Base-by-base conservation (phyloP, 2,113 vertebrate species). In the Microtus ochrogaster region DNA sequence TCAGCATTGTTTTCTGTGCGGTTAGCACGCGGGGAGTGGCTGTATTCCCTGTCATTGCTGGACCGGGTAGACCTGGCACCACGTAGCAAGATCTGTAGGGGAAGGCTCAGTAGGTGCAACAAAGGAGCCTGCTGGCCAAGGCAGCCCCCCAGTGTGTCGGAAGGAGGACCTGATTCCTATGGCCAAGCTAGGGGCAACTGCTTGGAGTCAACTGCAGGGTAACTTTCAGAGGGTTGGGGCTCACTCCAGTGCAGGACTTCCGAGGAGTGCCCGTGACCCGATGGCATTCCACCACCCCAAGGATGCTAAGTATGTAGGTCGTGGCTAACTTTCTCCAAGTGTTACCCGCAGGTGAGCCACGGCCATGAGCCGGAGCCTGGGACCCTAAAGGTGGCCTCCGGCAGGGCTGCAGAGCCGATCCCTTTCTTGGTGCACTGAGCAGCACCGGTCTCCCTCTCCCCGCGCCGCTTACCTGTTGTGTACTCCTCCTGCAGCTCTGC, bases 281-380 rank as follows among this genome's bases (percentile, higher is more conserved):
- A 72, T 1, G 49, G 11, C 74, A 76, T 28, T 19, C 76, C 24
- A 10, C 86, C 4, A 22, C 16, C 76, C 58, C 17, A 4, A 19
- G 22, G 66, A 55, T 8, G 24, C 16, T 85, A 17, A 12, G 36
- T 52, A 36, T 3, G 44, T 4, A 17, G 61, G 63, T 44, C 49
- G 41, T 2, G 3, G 47, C 91, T 63, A 73, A 83, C 84, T 73
- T 26, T 33, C 19, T 55, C 63, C 0, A 33, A 49, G 63, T 26
- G 65, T 36, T 88, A 41, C 52, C n/a, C 17, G 21, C 28, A 22
- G 3, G 36, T 6, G 52, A 9, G 30, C 28, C 66, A 22, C 14
- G 8, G 44, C 33, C 0, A 17, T 5, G 39, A 33, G 7, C 44
- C 14, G 2, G 2, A 4, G 52, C 19, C 41, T n/a, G 14, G 70